phyloP scores from a whole-genome alignment of 2,888 invertebrate species.

The Drosophila algonquin region DNA sequence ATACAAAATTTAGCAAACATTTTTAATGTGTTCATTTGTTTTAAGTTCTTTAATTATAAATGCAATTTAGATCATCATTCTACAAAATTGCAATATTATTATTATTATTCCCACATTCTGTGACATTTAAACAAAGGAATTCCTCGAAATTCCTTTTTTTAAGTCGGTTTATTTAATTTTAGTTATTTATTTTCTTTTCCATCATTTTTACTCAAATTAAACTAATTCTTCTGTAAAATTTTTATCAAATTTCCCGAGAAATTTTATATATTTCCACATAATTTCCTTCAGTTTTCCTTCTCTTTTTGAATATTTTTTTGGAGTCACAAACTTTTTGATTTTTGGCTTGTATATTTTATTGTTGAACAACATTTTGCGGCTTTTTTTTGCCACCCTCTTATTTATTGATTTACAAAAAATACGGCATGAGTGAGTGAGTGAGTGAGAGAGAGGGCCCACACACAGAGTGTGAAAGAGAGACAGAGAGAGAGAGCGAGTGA shows the following conservation, averaged over 20 bases:
- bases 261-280: constrained; percentile 3
- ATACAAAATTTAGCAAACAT: no score
- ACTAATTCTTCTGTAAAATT: neutral
- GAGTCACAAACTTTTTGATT: constrained; percentile 7
- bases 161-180: neutral
- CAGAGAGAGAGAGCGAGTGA: constrained; percentile 20
- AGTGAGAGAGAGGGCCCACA: neutral
- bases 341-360: constrained; percentile 17
- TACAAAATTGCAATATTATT: neutral
- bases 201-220: neutral
- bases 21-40: neutral
- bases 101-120: neutral
- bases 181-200: neutral
- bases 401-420: constrained; percentile 79
- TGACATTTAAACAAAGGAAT: no score
- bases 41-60: neutral
- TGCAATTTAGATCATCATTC: no score
- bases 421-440: constrained; percentile 26
- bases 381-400: constrained; percentile 72
- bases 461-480: constrained; percentile 11
- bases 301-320: constrained; percentile 29
- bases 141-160: neutral
- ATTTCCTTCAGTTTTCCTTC: neutral
- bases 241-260: neutral
- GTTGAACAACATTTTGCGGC: constrained; percentile 65